These are phyloP conservation scores for Seira ritae DNA, from an alignment of 2,888 invertebrate species.

Conservation along the genomic window DNA sequence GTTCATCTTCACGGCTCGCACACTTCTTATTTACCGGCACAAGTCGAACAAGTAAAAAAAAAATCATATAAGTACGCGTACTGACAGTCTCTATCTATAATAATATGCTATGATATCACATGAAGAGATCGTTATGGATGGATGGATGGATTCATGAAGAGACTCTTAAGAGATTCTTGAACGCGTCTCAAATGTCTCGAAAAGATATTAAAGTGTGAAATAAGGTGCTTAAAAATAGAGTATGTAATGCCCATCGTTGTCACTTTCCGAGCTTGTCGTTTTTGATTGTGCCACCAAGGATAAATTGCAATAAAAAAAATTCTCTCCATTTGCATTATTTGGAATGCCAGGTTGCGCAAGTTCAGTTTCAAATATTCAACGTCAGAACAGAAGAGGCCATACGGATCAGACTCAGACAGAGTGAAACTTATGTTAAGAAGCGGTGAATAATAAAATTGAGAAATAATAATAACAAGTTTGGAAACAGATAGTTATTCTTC, in stretches of 20 bases:
- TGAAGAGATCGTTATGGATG: conserved; percentile 30
- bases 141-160: conserved; percentile 51
- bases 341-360: not conserved
- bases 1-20: too few species aligned
- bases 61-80: not conserved
- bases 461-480: not conserved
- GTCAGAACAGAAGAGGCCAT: too few species aligned
- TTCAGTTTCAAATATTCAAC: not conserved
- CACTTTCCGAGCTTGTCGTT: conserved; percentile 45
- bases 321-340: conserved; percentile 12
- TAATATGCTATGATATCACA: not conserved
- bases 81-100: not conserved
- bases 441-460: not conserved
- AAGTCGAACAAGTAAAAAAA: not conserved
- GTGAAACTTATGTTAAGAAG: not conserved
- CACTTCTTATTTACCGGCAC: too few species aligned
- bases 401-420: too few species aligned
- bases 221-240: conserved; percentile 69
- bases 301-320: not conserved
- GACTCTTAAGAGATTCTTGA: conserved; percentile 59
- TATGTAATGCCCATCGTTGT: conserved; percentile 61
- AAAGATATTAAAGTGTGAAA: conserved; percentile 61
- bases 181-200: conserved; percentile 62
- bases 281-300: conserved; percentile 10
- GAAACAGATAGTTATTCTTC: not conserved